A percentile compares a stretch with the other conserved stretches of the same genome.
phyloP scores from a whole-genome alignment of 2,888 invertebrate genomes.

The Pecten maximus region DNA sequence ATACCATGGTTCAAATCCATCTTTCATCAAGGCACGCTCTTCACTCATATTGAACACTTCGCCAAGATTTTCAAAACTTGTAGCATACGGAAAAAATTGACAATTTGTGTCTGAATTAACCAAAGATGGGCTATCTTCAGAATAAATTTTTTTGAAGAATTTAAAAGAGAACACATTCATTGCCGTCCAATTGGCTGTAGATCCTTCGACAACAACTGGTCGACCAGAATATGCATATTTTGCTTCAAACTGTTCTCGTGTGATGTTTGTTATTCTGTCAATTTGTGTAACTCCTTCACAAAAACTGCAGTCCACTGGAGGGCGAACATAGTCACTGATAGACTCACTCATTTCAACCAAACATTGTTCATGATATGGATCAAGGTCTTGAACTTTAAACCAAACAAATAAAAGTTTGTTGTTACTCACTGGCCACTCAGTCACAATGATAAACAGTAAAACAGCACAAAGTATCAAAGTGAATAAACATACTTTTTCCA shows the following conservation, averaged over 20 bases:
- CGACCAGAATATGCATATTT: constrained; percentile 89
- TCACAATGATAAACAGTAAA: constrained; percentile 44
- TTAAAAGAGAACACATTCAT: constrained; percentile 89
- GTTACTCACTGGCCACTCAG: constrained; percentile 70
- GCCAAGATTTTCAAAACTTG: constrained; percentile 89
- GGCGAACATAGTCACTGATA: constrained; percentile 86
- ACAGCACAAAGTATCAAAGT: constrained; percentile 41
- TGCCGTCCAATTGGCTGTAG: constrained; percentile 91
- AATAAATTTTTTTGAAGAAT: constrained; percentile 90
- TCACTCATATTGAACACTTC: constrained; percentile 93
- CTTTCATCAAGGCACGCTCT: constrained; percentile 87
- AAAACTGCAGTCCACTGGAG: constrained; percentile 91
- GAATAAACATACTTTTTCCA: constrained; percentile 45
- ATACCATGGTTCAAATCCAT: constrained; percentile 88
- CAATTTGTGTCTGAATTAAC: constrained; percentile 85
- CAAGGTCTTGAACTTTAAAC: constrained; percentile 62
- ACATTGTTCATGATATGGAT: constrained; percentile 68
- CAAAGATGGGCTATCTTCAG: constrained; percentile 82
- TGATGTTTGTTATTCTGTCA: constrained; percentile 87
- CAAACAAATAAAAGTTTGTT: constrained; percentile 60
- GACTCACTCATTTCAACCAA: constrained; percentile 66
- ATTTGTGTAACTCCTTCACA: constrained; percentile 88
- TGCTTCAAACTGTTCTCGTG: constrained; percentile 88
- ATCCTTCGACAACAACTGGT: constrained; percentile 94
- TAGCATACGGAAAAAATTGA: constrained; percentile 96